Conservation (phyloP, 2,888 invertebrate genomes). For the Stenchaetothrips biformis region DNA sequence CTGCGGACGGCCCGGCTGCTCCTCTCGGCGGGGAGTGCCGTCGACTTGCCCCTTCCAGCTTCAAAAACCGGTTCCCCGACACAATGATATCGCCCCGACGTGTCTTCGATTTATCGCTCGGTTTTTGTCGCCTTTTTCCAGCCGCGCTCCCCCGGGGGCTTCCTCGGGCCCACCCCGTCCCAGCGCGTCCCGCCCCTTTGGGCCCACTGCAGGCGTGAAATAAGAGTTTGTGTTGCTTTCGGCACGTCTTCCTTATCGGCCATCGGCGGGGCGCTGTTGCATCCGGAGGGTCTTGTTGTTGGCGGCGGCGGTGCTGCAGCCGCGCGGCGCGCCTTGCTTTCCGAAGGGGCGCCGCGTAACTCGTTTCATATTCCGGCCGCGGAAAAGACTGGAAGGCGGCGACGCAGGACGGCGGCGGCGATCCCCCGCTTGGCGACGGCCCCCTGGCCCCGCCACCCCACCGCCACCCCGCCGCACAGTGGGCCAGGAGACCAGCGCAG, state of each 20-base stretch:
- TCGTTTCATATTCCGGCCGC: constrained; percentile 12
- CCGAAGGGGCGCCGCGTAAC: not conserved
- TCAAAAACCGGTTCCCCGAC: not conserved
- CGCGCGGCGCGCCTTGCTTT: not conserved
- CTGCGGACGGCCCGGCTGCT: not conserved
- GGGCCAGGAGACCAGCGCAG: too few species aligned
- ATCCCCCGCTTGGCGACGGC: not conserved
- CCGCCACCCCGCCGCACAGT: not conserved
- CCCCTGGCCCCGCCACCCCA: not conserved
- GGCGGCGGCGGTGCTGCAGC: not conserved
- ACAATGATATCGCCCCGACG: not conserved
- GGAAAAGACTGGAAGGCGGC: not conserved
- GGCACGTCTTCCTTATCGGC: constrained; percentile 4
- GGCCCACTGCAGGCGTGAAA: not conserved
- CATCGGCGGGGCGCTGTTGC: constrained; percentile 11
- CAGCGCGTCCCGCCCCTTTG: not conserved
- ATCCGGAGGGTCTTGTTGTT: not conserved
- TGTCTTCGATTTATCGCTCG: not conserved
- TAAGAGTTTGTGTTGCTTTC: constrained; percentile 7
- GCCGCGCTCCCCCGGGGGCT: not conserved
- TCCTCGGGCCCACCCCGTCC: not conserved
- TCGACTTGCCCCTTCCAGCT: not conserved
- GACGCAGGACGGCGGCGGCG: not conserved
- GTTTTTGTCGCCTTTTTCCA: not conserved
- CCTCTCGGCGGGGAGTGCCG: not conserved